These are phyloP conservation scores for Halcyon malimbica DNA, from an alignment of 2,113 vertebrate genomes.

Conservation along the genomic window DNA sequence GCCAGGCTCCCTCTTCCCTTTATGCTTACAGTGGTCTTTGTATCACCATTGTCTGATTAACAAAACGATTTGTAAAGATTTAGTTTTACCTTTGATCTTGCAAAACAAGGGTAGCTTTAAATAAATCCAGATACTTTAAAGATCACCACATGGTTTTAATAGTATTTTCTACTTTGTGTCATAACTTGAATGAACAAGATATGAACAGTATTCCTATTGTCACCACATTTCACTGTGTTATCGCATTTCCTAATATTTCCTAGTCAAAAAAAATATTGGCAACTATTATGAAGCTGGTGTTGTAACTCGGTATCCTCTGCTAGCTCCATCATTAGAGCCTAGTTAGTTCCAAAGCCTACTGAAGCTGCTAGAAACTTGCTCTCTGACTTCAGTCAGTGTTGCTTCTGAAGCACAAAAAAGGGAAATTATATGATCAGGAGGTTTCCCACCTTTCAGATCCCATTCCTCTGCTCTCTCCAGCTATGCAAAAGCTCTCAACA, in stretches of 20 bases:
- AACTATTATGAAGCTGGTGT: conserved; percentile 5
- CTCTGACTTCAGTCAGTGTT: not conserved
- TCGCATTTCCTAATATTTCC: conserved; percentile 67
- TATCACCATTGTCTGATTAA: conserved; percentile 75
- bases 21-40: conserved; percentile 67
- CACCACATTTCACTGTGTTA: conserved; percentile 64
- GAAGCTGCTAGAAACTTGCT: not conserved
- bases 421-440: not conserved
- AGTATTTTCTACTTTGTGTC: conserved; percentile 69
- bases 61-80: conserved; percentile 77
- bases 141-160: conserved; percentile 76
- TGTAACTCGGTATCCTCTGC: conserved; percentile 17
- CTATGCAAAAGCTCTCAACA: not conserved
- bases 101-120: conserved; percentile 76
- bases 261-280: conserved; percentile 59
- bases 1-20: not conserved
- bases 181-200: conserved; percentile 76
- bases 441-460: conserved; percentile 36
- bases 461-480: not conserved
- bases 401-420: not conserved
- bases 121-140: conserved; percentile 78
- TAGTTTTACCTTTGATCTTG: conserved; percentile 80
- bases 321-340: not conserved
- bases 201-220: conserved; percentile 66
- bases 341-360: not conserved